Percentiles rank a stretch among this genome's conserved stretches.
Conservation (phyloP, 2,888 invertebrate genomes). For the Parochlus steinenii region DNA sequence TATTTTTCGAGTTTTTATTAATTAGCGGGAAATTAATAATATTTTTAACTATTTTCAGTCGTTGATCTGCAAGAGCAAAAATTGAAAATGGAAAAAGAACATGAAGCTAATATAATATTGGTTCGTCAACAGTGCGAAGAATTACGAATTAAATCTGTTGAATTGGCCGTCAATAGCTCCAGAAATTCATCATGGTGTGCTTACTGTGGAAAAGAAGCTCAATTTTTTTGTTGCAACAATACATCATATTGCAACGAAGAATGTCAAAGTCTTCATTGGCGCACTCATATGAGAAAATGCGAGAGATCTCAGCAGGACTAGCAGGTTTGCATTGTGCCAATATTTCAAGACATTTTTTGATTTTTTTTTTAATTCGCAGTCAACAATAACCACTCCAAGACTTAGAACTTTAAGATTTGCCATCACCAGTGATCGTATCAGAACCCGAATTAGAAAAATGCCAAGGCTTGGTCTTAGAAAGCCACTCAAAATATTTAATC, state of each 20-base stretch:
- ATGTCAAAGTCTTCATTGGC: conserved; percentile 80
- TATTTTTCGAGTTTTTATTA: background rate
- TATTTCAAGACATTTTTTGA: too few relatives aligned
- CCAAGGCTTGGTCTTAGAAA: too few relatives aligned
- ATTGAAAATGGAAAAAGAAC: conserved; percentile 48
- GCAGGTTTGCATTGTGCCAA: too few relatives aligned
- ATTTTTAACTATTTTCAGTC: background rate
- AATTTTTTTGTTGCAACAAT: conserved; percentile 93
- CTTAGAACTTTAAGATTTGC: too few relatives aligned
- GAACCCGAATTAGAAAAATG: too few relatives aligned
- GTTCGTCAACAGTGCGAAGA: conserved; percentile 45
- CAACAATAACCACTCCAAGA: too few relatives aligned
- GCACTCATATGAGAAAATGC: conserved; percentile 35
- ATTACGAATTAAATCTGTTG: conserved; percentile 52
- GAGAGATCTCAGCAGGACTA: too few relatives aligned
- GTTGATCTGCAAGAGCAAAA: background rate
- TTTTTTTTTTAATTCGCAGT: too few relatives aligned
- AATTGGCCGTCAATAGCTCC: conserved; percentile 37
- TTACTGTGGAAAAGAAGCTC: conserved; percentile 71
- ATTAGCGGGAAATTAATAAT: background rate
- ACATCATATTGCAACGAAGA: conserved; percentile 83
- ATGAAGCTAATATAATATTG: conserved; percentile 44
- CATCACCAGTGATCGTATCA: too few relatives aligned
- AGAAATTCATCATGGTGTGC: conserved; percentile 91
- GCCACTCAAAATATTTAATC: too few relatives aligned